phyloP scores from a whole-genome alignment of 2,888 invertebrate genomes.

The Brachyptera risi region DNA sequence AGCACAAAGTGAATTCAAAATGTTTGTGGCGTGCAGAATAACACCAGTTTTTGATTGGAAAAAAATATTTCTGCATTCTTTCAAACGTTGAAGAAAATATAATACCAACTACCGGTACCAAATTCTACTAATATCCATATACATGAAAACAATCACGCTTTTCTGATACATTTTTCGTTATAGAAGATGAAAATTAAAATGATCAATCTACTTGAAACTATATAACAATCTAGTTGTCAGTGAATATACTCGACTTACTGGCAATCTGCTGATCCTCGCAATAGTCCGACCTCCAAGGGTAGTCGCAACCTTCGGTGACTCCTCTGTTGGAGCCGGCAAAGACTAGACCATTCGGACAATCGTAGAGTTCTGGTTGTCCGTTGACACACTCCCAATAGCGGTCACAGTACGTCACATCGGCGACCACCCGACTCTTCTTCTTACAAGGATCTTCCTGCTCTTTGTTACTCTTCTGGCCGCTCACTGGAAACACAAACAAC shows the following conservation, averaged over 20 bases:
- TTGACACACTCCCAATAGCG: constrained; percentile 83
- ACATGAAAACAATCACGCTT: too few species aligned
- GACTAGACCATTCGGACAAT: constrained; percentile 86
- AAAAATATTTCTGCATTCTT: too few species aligned
- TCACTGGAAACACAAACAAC: too few species aligned
- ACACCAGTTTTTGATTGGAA: too few species aligned
- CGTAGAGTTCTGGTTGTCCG: constrained; percentile 77
- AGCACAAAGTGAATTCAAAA: too few species aligned
- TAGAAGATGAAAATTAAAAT: background rate
- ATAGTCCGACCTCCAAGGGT: constrained; percentile 84
- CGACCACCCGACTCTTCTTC: constrained; percentile 67
- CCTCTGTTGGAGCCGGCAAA: constrained; percentile 85
- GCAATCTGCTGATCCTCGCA: constrained; percentile 78
- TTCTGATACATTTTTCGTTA: too few species aligned
- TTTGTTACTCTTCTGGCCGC: constrained; percentile 14
- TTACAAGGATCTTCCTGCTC: constrained; percentile 67
- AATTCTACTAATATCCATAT: too few species aligned
- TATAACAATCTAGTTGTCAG: background rate
- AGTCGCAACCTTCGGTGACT: constrained; percentile 85
- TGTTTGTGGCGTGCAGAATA: too few species aligned
- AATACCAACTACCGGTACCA: too few species aligned
- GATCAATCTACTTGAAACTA: background rate
- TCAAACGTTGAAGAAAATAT: too few species aligned
- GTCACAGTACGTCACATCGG: constrained; percentile 78
- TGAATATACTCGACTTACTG: constrained; percentile 53